phyloP scores from a whole-genome alignment of 2,113 vertebrate species.

The western clawed frog (Xenopus tropicalis) region DNA sequence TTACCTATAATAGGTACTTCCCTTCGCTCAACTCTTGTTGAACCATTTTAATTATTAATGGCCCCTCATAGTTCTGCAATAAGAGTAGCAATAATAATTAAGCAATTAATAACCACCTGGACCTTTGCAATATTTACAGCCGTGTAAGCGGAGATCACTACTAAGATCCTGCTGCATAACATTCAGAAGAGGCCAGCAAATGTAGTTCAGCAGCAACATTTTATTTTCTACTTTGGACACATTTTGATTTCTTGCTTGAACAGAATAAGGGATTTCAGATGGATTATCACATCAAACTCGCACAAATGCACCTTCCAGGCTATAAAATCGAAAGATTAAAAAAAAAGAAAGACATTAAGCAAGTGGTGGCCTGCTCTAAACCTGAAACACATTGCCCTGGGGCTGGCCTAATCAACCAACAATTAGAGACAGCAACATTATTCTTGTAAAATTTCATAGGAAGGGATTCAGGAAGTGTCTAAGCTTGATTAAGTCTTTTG shows the following conservation, averaged over 20 bases:
- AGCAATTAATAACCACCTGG: no score
- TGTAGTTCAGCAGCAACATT: no score
- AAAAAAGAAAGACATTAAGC: slow-evolving; percentile 14
- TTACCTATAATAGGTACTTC: no score
- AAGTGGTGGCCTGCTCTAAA: slow-evolving; percentile 24
- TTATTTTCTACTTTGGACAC: background rate
- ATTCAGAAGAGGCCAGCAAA: no score
- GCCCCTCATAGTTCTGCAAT: no score
- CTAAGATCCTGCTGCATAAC: no score
- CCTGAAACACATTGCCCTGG: slow-evolving; percentile 29
- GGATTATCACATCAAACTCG: slow-evolving; percentile 33
- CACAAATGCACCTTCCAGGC: slow-evolving; percentile 12
- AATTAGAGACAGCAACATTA: slow-evolving; percentile 26
- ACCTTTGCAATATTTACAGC: no score
- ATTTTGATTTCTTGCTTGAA: background rate
- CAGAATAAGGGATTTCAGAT: slow-evolving; percentile 16
- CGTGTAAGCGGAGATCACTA: no score
- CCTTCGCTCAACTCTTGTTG: no score
- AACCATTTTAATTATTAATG: no score
- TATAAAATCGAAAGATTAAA: background rate
- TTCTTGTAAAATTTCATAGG: slow-evolving; percentile 24
- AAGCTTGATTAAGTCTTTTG: slow-evolving; percentile 2
- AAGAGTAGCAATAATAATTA: no score
- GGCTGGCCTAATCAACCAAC: slow-evolving; percentile 20
- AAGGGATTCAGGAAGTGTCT: slow-evolving; percentile 19